These are phyloP conservation scores for Lottia gigantea DNA, from an alignment of 2,888 invertebrate genomes.

Conservation along the genomic window DNA sequence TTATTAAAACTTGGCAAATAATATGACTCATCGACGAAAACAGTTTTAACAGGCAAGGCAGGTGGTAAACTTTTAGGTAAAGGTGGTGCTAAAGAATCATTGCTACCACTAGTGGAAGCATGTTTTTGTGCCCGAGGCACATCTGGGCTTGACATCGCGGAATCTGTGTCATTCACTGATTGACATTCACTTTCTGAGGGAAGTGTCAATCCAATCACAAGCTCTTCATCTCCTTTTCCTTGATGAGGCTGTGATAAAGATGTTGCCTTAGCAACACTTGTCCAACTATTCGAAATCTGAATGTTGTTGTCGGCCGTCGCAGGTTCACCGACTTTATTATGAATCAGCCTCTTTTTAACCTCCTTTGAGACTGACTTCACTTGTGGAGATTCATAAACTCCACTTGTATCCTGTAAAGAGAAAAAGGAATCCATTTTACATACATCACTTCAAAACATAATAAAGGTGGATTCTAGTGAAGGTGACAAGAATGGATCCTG, in stretches of 20 bases:
- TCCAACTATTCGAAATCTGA: conserved; percentile 36
- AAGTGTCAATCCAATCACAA: conserved; percentile 50
- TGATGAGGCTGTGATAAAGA: conserved; percentile 30
- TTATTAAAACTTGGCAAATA: conserved; percentile 36
- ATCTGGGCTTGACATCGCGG: conserved; percentile 37
- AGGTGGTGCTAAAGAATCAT: conserved; percentile 26
- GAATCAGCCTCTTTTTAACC: conserved; percentile 23
- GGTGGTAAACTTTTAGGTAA: conserved; percentile 27
- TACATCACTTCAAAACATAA: no score
- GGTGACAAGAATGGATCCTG: no score
- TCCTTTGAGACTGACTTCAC: conserved; percentile 11
- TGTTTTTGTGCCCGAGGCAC: conserved; percentile 33
- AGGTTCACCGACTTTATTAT: conserved; percentile 27
- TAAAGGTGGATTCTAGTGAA: no score
- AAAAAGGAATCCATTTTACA: not conserved
- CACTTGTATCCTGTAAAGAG: conserved; percentile 16
- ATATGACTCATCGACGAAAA: conserved; percentile 33
- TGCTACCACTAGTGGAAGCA: conserved; percentile 26
- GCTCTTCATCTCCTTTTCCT: conserved; percentile 42
- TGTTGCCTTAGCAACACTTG: conserved; percentile 46
- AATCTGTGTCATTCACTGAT: conserved; percentile 61
- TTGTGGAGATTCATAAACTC: conserved; percentile 15
- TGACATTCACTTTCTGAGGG: conserved; percentile 53
- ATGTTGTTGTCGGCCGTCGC: conserved; percentile 34
- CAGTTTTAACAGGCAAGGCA: conserved; percentile 22